These are phyloP conservation scores for Lindbergichthys nudifrons DNA, from an alignment of 2,797 vertebrate species.

Conservation along the genomic window DNA sequence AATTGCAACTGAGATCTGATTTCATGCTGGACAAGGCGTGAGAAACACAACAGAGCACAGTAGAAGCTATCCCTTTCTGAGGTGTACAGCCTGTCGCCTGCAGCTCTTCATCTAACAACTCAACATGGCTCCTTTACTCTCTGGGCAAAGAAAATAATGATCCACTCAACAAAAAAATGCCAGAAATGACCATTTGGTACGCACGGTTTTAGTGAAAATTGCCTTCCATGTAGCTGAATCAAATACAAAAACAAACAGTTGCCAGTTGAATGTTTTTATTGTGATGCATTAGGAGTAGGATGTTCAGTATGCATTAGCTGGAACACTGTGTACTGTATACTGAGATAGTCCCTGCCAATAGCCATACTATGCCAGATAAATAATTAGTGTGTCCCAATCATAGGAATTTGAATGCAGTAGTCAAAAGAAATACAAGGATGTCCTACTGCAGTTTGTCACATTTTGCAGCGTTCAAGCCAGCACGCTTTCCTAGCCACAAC, in stretches of 20 bases:
- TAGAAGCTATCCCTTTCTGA: neutral
- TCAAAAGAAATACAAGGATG: no score
- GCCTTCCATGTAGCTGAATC: neutral
- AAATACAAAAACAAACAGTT: neutral
- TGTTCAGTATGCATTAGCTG: neutral
- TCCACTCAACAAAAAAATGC: neutral
- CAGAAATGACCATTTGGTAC: neutral
- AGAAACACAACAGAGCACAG: neutral
- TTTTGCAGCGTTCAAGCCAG: no score
- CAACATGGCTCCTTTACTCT: neutral
- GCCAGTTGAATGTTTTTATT: neutral
- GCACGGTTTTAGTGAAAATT: neutral
- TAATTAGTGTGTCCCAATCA: no score
- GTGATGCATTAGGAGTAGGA: neutral
- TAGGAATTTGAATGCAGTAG: neutral
- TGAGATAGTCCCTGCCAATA: no score
- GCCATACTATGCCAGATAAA: no score
- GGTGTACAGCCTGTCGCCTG: neutral
- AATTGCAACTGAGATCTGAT: neutral
- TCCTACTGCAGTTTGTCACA: no score
- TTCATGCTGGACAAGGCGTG: constrained; percentile 3
- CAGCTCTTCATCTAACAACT: constrained; percentile 3
- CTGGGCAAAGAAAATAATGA: neutral
- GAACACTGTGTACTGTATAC: no score
- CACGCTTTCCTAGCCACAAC: neutral